Percentiles rank a stretch among this genome's conserved stretches.
These are phyloP conservation scores for Lepus oiostolus DNA, from an alignment of 2,797 vertebrate genomes.

Conservation along the genomic window DNA sequence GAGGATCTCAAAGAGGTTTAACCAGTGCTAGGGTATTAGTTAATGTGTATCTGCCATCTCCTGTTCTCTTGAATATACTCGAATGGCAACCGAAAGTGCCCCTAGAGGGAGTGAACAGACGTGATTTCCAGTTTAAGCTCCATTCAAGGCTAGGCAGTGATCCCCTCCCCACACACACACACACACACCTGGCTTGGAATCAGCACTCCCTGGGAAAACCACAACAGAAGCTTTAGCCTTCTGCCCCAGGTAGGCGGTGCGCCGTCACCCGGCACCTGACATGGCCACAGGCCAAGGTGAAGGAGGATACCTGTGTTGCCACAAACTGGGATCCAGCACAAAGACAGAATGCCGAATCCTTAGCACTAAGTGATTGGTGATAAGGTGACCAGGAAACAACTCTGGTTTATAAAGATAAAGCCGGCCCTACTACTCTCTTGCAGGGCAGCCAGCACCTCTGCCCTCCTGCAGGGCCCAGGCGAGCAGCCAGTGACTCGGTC, in stretches of 20 bases:
- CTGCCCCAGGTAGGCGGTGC: no score
- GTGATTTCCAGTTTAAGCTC: neutral
- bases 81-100: neutral
- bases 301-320: neutral
- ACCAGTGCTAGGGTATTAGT: neutral
- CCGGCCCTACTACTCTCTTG: no score
- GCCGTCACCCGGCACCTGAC: neutral
- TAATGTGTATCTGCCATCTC: neutral
- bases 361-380: neutral
- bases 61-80: neutral
- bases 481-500: neutral
- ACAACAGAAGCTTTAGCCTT: no score
- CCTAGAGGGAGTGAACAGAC: neutral
- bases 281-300: neutral
- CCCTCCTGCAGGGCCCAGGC: neutral
- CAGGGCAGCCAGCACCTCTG: neutral
- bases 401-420: neutral
- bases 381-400: neutral
- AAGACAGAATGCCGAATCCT: neutral
- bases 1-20: constrained; percentile 45
- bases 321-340: constrained; percentile 10
- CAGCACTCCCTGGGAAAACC: neutral
- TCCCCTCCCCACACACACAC: no score
- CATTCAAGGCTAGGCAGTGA: neutral
- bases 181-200: neutral